Evolutionary conservation across 2,113 vertebrate genomes (phyloP).

Genomic region (Lophotis ruficrista): DNA sequence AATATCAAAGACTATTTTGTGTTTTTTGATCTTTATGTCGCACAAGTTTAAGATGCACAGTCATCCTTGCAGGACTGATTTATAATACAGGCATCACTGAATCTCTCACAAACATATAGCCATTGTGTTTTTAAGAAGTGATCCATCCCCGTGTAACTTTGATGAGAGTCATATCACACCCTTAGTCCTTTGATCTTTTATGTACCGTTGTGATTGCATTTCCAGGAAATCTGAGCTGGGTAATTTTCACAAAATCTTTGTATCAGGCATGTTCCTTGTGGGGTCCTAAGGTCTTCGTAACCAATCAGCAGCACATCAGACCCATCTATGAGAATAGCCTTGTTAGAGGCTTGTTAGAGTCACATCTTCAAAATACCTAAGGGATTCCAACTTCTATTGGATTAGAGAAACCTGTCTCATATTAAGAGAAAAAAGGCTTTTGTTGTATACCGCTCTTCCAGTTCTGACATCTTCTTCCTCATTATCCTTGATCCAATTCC

Average conservation of each 20-base stretch:
- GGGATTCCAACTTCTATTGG: neutral
- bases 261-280: neutral
- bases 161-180: neutral
- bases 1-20: neutral
- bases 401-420: neutral
- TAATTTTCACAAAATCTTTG: conserved; percentile 6
- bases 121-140: neutral
- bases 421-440: neutral
- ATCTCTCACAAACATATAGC: accelerated
- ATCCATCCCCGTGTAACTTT: neutral
- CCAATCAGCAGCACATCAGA: neutral
- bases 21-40: neutral
- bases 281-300: neutral
- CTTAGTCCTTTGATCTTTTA: neutral
- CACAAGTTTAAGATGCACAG: neutral
- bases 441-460: neutral
- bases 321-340: neutral
- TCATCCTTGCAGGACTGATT: neutral
- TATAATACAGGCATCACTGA: neutral
- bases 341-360: neutral
- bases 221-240: neutral
- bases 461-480: neutral
- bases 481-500: neutral
- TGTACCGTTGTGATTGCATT: neutral
- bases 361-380: neutral